Conservation (phyloP, 2,797 vertebrate genomes). For the Lutjanus campechanus region DNA sequence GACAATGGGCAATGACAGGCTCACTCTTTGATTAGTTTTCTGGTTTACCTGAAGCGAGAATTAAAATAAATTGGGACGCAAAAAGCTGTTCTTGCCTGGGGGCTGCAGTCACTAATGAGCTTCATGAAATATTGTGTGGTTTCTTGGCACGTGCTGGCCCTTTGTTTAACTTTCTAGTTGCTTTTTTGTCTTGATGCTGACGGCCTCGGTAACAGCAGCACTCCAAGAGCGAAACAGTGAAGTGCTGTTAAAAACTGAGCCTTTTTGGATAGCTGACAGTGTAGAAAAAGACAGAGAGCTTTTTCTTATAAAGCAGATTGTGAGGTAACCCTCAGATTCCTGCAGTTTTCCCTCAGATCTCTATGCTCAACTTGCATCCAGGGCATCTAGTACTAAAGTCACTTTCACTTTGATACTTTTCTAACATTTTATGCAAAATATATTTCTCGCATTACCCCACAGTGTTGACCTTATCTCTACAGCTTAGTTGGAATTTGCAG, state of each 20-base stretch:
- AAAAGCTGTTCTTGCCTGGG: slow-evolving; percentile 23
- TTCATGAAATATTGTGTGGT: slow-evolving; percentile 12
- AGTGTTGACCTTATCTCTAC: neutral
- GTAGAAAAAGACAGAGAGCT: neutral
- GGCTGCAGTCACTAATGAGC: slow-evolving; percentile 48
- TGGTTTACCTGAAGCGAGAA: slow-evolving; percentile 53
- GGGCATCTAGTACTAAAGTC: neutral
- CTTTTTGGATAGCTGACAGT: neutral
- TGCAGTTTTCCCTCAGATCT: too few species aligned
- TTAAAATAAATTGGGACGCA: slow-evolving; percentile 51
- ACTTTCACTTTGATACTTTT: neutral
- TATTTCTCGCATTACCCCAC: neutral
- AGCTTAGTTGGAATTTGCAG: neutral
- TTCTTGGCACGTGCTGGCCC: slow-evolving; percentile 6
- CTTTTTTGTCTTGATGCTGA: neutral
- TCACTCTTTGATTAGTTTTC: slow-evolving; percentile 54
- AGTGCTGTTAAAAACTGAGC: neutral
- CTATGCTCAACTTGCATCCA: neutral
- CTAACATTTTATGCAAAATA: neutral
- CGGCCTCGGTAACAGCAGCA: neutral
- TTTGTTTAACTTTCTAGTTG: slow-evolving; percentile 36
- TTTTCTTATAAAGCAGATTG: neutral
- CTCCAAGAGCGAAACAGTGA: neutral
- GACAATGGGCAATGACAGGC: slow-evolving; percentile 60
- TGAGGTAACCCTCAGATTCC: neutral